Base-by-base conservation (phyloP, 2,113 vertebrate species). In the Pristiophorus japonicus region DNA sequence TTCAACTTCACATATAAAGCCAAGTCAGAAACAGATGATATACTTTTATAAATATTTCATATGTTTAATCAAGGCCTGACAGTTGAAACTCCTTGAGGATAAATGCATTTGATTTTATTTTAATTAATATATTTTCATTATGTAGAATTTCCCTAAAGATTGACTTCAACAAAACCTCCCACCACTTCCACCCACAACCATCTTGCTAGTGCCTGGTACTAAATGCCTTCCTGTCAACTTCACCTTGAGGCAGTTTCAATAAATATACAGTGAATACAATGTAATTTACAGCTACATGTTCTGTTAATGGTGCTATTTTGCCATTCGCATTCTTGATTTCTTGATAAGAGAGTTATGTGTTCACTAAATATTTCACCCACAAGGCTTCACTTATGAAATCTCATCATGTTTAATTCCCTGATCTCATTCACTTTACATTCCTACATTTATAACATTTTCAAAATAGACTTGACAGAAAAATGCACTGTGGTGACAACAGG, bases 281-380 rank as follows among this genome's bases (percentile, higher is more conserved):
- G 65, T 51, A 94, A 94, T 51, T 94, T 94, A 73, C 93, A 94
- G 65, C 93, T 34, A 51, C 93, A 94, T 94, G 51, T 73, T 67
- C 42, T 73, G 8, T 70, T 70, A 73, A 34, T 94, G 45, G 30
- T 18, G 65, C 65, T 34, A 70, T 70, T 70, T 94, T 94, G 38
- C 42, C 20, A 30, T 7, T 24, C 22, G 42, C 22, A 34, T 30
- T 66, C 63, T 34, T 94, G 65, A 47, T 67, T 94, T 94, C 65
- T 27, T 16, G 6, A 51, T 51, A 38, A 30, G 93, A 94, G 42
- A 94, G 70, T 47, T 94, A 47, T 42, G 6, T 0, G 12, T 6
- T 73, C 38, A 14, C 65, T 94, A 70, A 94, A 70, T 73, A 70
- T 73, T 94, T 51, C 66, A 47, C n/a, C 18, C 63, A 42, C 92